phyloP scores from a whole-genome alignment of 1,140 invertebrate species.

The Cydia pomonella region DNA sequence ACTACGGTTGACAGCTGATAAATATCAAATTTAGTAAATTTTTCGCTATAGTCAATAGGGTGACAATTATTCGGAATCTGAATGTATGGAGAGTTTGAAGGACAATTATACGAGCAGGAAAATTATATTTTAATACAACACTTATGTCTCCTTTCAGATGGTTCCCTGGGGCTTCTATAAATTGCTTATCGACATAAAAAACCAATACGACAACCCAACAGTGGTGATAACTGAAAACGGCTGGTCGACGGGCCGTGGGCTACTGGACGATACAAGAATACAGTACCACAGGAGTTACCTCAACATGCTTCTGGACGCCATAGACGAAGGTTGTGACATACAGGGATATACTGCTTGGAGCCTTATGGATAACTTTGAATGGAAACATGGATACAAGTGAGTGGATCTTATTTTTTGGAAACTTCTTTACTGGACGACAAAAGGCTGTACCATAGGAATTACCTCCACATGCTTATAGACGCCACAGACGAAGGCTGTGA shows the following conservation, averaged over 20 bases:
- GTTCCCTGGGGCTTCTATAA: constrained; percentile 78
- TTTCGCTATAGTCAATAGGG: no score
- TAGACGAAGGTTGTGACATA: constrained; percentile 85
- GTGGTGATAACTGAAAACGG: constrained; percentile 85
- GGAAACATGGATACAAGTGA: constrained; percentile 83
- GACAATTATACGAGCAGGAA: no score
- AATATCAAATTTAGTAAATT: no score
- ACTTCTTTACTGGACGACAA: constrained; percentile 74
- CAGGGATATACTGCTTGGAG: constrained; percentile 86
- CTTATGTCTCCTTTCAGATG: constrained; percentile 14
- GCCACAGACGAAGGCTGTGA: constrained; percentile 86
- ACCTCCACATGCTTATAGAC: constrained; percentile 84
- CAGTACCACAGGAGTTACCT: constrained; percentile 81
- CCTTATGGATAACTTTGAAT: constrained; percentile 88
- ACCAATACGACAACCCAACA: constrained; percentile 80
- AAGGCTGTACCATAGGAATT: constrained; percentile 75
- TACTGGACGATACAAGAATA: constrained; percentile 81
- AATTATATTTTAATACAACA: no score
- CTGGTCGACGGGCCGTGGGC: constrained; percentile 76
- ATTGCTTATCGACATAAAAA: constrained; percentile 81
- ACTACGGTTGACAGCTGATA: no score
- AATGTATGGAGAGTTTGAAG: no score
- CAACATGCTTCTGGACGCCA: constrained; percentile 84
- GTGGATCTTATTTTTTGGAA: constrained; percentile 40
- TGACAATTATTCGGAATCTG: no score